phyloP scores from a whole-genome alignment of 2,888 invertebrate genomes.

The Apamea crenata region DNA sequence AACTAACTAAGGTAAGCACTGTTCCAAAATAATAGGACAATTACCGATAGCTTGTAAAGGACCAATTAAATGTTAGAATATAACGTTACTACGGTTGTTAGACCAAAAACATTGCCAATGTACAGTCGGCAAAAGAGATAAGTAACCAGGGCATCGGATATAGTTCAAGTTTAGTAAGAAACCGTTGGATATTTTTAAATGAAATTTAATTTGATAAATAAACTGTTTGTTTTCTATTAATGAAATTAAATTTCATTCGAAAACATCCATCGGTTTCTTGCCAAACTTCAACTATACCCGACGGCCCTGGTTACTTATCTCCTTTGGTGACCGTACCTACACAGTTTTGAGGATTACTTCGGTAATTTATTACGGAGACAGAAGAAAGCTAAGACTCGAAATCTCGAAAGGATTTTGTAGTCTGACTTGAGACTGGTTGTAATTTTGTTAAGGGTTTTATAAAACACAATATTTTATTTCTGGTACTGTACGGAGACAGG shows the following conservation, averaged over 20 bases:
- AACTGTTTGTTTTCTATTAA: too few relatives aligned
- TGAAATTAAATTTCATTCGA: too few relatives aligned
- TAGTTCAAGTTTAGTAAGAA: too few relatives aligned
- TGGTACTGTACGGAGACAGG: not conserved
- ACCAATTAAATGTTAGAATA: slow-evolving; percentile 45
- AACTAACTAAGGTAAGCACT: slow-evolving; percentile 13
- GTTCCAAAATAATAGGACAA: slow-evolving; percentile 34
- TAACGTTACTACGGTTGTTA: slow-evolving; percentile 28
- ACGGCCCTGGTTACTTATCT: too few relatives aligned
- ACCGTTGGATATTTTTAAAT: too few relatives aligned
- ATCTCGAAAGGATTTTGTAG: slow-evolving; percentile 50
- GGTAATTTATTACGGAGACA: slow-evolving; percentile 56
- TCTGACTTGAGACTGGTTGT: slow-evolving; percentile 14
- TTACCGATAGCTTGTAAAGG: slow-evolving; percentile 18
- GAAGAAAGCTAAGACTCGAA: slow-evolving; percentile 40
- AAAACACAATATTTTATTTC: not conserved
- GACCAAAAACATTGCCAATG: slow-evolving; percentile 47
- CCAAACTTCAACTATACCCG: too few relatives aligned
- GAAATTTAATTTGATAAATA: too few relatives aligned
- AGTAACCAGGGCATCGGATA: too few relatives aligned
- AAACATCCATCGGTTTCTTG: too few relatives aligned
- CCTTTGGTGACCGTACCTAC: too few relatives aligned
- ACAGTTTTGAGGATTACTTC: slow-evolving; percentile 53
- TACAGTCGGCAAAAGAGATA: too few relatives aligned
- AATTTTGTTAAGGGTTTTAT: slow-evolving; percentile 2